These are phyloP conservation scores for Anastatus disparis DNA, from an alignment of 1,140 invertebrate species.

Conservation along the genomic window DNA sequence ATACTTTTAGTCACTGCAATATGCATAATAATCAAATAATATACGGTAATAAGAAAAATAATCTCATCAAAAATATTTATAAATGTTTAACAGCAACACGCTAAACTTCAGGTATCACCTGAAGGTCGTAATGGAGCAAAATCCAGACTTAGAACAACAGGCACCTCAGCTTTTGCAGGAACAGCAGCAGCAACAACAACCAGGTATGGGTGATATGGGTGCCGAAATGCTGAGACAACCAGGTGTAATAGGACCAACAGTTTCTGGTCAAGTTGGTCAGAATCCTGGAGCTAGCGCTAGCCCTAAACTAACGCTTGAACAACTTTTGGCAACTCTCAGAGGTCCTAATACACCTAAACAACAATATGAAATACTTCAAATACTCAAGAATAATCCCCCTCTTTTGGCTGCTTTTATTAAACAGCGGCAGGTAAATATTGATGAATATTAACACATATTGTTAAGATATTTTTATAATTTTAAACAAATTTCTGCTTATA, in stretches of 20 bases:
- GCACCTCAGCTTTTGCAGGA: constrained; percentile 62
- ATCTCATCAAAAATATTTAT: too few relatives aligned
- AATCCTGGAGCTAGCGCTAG: too few relatives aligned
- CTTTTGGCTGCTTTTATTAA: constrained; percentile 97
- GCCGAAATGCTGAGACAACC: constrained; percentile 64
- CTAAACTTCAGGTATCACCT: constrained; percentile 38
- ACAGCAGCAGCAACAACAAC: constrained; percentile 58
- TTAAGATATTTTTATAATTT: too few relatives aligned
- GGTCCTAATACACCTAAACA: constrained; percentile 90
- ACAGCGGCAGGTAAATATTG: constrained; percentile 76
- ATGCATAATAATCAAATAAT: too few relatives aligned
- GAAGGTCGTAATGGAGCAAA: constrained; percentile 62
- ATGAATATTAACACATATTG: too few relatives aligned
- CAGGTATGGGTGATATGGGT: constrained; percentile 61
- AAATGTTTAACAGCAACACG: constrained; percentile 22
- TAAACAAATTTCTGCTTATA: too few relatives aligned
- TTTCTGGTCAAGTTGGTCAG: constrained; percentile 61
- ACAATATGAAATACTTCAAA: constrained; percentile 91
- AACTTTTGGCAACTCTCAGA: constrained; percentile 89
- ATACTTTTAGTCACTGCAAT: too few relatives aligned
- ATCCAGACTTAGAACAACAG: constrained; percentile 63
- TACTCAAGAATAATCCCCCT: constrained; percentile 94
- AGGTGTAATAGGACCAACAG: constrained; percentile 61
- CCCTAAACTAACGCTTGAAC: constrained; percentile 83
- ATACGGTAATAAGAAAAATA: too few relatives aligned